Base-by-base conservation (phyloP, 2,888 invertebrate species). In the Xanthostigma xanthostigma region DNA sequence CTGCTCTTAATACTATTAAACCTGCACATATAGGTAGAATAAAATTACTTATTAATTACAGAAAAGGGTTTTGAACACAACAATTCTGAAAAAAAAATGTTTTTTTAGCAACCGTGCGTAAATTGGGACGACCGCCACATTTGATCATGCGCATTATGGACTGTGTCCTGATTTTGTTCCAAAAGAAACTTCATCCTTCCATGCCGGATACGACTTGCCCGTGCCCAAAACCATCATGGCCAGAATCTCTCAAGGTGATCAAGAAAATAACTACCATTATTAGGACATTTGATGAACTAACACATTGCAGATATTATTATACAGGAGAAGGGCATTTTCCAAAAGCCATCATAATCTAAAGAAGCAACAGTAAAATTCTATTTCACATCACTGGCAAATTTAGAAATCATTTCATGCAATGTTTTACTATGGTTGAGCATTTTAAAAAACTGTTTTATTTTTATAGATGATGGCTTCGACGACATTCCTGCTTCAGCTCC, bases 141-240 rank as follows among this genome's bases (percentile, higher is more conserved):
- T 72, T 96, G 9, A 96, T 96, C 60, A 89, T 96, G 95, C 76
- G 95, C 53, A 96, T 96, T 57, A 96, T 96, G 96, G 96, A 96
- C 65, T 92, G 91, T 63, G 95, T 94, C 1, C 64, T 95, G 57
- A 85, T 96, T 57, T 69, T 96, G 27, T 96, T 96, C 63, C 93
- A 94, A 71, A 77, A 91, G 53, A 84, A 84, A 65, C 63, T 94
- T 42, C 90, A 93, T 63, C 78, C 88, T 0, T 78, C 88, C 6
- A 79, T 84, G 56, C 74, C 82, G 5, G 96, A 96, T 63, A 77
- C 81, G 1, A 78, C 88, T 35, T 79, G 84, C 1, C 79, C 84
- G 1, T 91, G 90, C 62, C 85, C 91, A 1, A 95, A 93, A 61
- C 95, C 96, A 3, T 94, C 94, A 0, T 96, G 96, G 96, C 80